Evolutionary conservation across 1,140 invertebrate species (phyloP).

Genomic region (Drosophila bipectinata): DNA sequence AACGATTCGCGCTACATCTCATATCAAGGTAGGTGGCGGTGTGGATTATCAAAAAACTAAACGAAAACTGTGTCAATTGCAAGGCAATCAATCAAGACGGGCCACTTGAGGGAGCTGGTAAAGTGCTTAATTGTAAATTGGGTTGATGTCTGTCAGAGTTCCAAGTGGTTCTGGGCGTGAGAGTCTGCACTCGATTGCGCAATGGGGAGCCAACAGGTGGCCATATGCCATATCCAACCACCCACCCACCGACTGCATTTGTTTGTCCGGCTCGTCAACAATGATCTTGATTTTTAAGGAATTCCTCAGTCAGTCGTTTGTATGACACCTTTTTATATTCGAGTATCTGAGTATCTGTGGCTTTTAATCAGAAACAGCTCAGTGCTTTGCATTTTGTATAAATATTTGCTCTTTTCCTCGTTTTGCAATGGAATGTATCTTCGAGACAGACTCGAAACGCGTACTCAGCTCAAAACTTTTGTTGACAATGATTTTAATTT

Average conservation of each 20-base stretch:
- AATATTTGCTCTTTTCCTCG: conserved; percentile 58
- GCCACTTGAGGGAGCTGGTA: conserved; percentile 28
- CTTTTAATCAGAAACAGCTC: conserved; percentile 62
- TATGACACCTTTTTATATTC: conserved; percentile 34
- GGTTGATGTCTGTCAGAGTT: conserved; percentile 63
- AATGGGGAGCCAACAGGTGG: conserved; percentile 37
- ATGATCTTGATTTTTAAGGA: conserved; percentile 19
- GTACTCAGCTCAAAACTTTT: conserved; percentile 59
- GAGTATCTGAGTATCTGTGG: conserved; percentile 14
- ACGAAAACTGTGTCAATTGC: conserved; percentile 70
- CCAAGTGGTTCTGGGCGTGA: conserved; percentile 38
- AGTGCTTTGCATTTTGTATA: conserved; percentile 58
- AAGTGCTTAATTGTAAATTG: conserved; percentile 47
- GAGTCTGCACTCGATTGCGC: conserved; percentile 45
- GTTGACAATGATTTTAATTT: conserved; percentile 66
- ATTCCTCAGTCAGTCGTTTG: conserved; percentile 21
- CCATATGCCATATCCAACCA: conserved; percentile 13
- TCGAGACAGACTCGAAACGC: conserved; percentile 44
- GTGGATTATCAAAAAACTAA: conserved; percentile 62
- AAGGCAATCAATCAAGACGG: conserved; percentile 63
- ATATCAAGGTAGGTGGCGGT: conserved; percentile 83
- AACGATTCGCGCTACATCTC: conserved; percentile 84
- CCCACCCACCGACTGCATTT: conserved; percentile 8
- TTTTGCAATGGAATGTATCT: conserved; percentile 68
- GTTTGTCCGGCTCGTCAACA: conserved; percentile 20